A percentile compares a stretch with the other conserved stretches of the same genome.
phyloP scores from a whole-genome alignment of 2,113 vertebrate species.

The Bufo bufo region DNA sequence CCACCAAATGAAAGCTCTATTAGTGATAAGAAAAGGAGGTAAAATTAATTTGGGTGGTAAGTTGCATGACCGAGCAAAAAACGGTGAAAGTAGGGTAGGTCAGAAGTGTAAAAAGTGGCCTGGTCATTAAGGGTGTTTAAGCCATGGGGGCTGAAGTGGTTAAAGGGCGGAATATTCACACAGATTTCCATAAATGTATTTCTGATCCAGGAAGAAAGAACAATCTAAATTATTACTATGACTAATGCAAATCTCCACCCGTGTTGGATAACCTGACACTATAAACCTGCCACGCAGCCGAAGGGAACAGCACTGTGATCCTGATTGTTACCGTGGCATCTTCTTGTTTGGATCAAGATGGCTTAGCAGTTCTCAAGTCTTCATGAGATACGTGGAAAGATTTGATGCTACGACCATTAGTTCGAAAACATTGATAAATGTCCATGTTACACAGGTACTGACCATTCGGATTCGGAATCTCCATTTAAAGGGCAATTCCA shows the following conservation, averaged over 20 bases:
- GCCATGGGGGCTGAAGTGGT: too few species aligned
- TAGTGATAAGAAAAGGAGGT: too few species aligned
- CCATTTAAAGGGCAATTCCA: background rate
- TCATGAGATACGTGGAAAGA: background rate
- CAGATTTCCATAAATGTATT: background rate
- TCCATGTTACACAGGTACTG: too few species aligned
- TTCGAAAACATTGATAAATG: background rate
- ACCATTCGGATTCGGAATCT: too few species aligned
- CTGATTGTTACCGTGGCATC: background rate
- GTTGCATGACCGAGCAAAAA: too few species aligned
- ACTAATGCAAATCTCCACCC: slow-evolving; percentile 5
- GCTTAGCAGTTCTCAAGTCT: background rate
- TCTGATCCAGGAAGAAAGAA: background rate
- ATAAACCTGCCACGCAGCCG: background rate
- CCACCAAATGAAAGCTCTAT: too few species aligned
- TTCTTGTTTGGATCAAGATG: background rate
- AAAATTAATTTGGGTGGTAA: too few species aligned
- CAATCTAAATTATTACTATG: slow-evolving; percentile 6
- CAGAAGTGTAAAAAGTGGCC: too few species aligned
- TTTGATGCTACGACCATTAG: background rate
- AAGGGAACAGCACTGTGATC: background rate
- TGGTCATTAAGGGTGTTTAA: too few species aligned
- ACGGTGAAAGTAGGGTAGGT: too few species aligned
- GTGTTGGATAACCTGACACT: background rate
- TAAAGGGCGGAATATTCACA: background rate